Conservation (phyloP, 2,113 vertebrate genomes). For the Vireo altiloquus region DNA sequence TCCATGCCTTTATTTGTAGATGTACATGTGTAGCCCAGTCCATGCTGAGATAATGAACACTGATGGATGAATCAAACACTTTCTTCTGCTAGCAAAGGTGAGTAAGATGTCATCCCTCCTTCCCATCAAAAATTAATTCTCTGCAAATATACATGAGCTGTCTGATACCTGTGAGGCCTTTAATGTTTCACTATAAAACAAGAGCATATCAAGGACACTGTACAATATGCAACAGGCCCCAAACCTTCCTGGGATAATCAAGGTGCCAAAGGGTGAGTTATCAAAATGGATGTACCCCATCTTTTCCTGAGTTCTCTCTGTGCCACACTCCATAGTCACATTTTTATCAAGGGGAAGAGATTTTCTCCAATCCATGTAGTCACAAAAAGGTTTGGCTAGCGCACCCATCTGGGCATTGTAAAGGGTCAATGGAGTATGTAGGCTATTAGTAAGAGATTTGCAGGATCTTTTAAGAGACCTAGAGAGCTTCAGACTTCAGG, state of each 20-base stretch:
- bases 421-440: background rate
- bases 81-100: background rate
- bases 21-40: background rate
- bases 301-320: background rate
- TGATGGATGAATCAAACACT: background rate
- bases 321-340: background rate
- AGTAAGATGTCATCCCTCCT: background rate
- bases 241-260: background rate
- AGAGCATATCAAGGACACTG: background rate
- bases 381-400: background rate
- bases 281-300: background rate
- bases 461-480: background rate
- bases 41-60: background rate
- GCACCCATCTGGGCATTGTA: background rate
- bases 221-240: background rate
- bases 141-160: background rate
- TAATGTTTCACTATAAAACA: background rate
- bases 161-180: background rate
- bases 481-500: background rate
- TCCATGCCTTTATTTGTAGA: background rate
- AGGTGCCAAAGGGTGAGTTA: background rate
- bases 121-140: background rate
- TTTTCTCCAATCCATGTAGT: background rate
- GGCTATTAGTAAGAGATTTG: background rate
- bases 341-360: background rate